phyloP scores from a whole-genome alignment of 2,888 invertebrate species.

The Drosophila austrosaltans region DNA sequence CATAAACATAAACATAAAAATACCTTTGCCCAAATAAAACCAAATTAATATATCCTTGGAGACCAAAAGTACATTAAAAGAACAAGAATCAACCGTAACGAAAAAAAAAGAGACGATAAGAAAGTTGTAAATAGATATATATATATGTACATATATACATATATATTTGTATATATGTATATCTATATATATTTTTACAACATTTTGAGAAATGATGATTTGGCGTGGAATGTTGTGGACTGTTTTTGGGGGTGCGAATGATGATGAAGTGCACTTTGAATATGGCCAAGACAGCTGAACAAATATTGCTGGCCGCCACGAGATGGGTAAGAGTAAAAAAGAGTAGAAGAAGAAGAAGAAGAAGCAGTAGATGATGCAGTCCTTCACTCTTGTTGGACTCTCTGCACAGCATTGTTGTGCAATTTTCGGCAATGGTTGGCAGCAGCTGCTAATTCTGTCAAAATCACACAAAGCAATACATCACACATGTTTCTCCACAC shows the following conservation, averaged over 20 bases:
- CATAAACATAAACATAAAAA: slow-evolving; percentile 46
- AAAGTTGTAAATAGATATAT: neutral
- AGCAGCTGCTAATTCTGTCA: slow-evolving; percentile 77
- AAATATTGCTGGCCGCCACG: slow-evolving; percentile 36
- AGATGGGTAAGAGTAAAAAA: neutral
- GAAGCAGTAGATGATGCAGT: no score
- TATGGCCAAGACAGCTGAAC: slow-evolving; percentile 34
- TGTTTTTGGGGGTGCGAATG: neutral
- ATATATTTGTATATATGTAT: neutral
- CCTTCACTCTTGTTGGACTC: slow-evolving; percentile 8
- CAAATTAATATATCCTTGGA: slow-evolving; percentile 78
- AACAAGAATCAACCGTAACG: neutral
- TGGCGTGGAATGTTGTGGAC: neutral
- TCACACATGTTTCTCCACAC: slow-evolving; percentile 57
- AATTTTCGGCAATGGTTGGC: slow-evolving; percentile 61
- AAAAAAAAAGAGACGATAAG: neutral
- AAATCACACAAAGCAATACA: slow-evolving; percentile 77
- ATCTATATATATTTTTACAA: slow-evolving; percentile 4
- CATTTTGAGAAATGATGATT: slow-evolving; percentile 4
- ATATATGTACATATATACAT: neutral
- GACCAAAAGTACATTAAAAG: slow-evolving; percentile 55
- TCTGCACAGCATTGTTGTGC: slow-evolving; percentile 48
- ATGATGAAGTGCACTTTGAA: slow-evolving; percentile 30
- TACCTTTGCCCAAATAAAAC: slow-evolving; percentile 52
- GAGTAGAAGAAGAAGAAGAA: no score